Evolutionary conservation across 2,888 invertebrate species (phyloP), one percentile per base, ranked within the genome.

Genomic region (Biston betularia): DNA sequence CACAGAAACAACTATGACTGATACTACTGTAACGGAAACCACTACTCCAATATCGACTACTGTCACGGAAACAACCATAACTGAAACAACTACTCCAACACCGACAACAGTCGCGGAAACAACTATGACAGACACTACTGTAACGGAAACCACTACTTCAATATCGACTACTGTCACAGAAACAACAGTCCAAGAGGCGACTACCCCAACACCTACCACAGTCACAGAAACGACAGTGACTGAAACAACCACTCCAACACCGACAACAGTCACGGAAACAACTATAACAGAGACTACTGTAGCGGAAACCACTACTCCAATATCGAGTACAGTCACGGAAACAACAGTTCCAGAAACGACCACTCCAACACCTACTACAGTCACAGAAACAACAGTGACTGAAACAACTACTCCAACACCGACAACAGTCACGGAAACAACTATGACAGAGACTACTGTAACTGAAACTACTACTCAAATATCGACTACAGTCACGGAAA

Each of bases 1-100:
- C 3, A 40, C 58, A 33, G 49, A 59, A n/a, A 12, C 49, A 50
- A 52, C 38, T n/a, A n/a, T n/a, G n/a, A 12, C 14, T 52, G 9
- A 35, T 14, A 9, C n/a, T n/a, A n/a, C n/a, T n/a, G n/a, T n/a
- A n/a, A n/a, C n/a, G n/a, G 52, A 52, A 14, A 52, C 14, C 0
- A 69, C 67, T 0, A 69, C 72, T 4, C 38, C 50, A 68, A 0
- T 58, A 61, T 10, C 60, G 4, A 57, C 68, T 1, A 52, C 63
- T 0, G 59, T 50, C 0, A 59, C 70, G 4, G 46, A 68, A 6
- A 60, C 65, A 6, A 69, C 48, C 5, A 35, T 42, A 1, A 40
- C 44, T 7, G 44, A 42, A 45, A 45, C 56, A 11, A 53, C 44
- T 7, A 57, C 53, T n/a, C n/a, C 10, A n/a, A 61, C 54, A n/a